Base-by-base conservation (phyloP, 2,888 invertebrate species). In the Acrobasis suavella region DNA sequence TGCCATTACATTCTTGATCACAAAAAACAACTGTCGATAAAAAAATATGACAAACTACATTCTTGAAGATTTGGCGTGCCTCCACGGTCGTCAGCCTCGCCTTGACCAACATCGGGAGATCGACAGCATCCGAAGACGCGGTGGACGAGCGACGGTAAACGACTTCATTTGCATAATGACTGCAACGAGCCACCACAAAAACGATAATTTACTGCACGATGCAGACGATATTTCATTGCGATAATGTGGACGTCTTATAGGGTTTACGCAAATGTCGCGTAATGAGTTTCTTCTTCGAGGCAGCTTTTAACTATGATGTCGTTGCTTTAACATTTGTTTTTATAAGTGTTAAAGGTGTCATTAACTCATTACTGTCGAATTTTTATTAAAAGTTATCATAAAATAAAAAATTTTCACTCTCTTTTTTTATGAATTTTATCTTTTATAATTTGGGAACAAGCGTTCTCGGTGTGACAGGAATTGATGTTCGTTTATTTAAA, bases 21-120 rank as follows among this genome's bases (percentile, higher is more conserved):
- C 9, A 51, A 10, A n/a, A 51, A 51, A 14, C 32, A 32, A 8
- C 5, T 32, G 32, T 14, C 52, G n/a, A 32, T 52, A 46, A 85
- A 85, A 87, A 84, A 84, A 83, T 76, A 82, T 80, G 82, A 87
- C 78, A 86, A 86, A 86, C 82, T 77, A 75, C 73, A 73, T 77
- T 76, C 78, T 65, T 63, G 73, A 78, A 78, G 76, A 82, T 77
- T 84, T 90, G 89, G 89, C 89, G 80, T 83, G 82, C 78, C 81
- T 85, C 88, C 90, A 89, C 85, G 88, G 86, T 85, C 88, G 82
- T 75, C 80, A 81, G 83, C 83, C 83, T 88, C 78, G 85, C 91
- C 91, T 91, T 91, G 91, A 91, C 91, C 91, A 89, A 89, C 77
- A 85, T 91, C 79, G 78, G 78, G 77, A 75, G 78, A 78, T 76